Evolutionary conservation across 2,888 invertebrate genomes (phyloP), one percentile per base, ranked within the genome.

Genomic region (Dryobota labecula): DNA sequence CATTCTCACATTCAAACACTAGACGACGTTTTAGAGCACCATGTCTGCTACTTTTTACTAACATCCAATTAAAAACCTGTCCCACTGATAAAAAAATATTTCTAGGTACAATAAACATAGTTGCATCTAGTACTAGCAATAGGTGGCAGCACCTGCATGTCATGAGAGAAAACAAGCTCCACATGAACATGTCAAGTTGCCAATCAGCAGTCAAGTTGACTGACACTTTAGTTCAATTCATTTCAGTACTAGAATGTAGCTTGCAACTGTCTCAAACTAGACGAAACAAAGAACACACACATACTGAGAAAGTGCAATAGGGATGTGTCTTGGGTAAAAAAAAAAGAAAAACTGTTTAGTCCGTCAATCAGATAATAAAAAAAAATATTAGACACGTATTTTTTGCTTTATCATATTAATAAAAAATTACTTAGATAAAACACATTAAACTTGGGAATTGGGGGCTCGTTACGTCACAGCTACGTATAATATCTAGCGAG

Each of bases 191-290:
- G 70, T 78, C 82, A 54, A 49, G n/a, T 47, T 69, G 78, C 64
- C 78, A 74, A 82, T 84, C 82, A 84, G 64, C 47, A 53, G 63
- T 70, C 78, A 81, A 64, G 57, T 18, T 38, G 69, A 57, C 63
- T 82, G 83, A 75, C 79, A 78, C 18, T 68, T 70, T 66, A 72
- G 70, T 74, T 66, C 66, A 64, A 71, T 76, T 64, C 56, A 60
- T 75, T 66, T 47, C 49, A 36, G 43, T 33, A 49, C 30, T 53
- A 3, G 27, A 43, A 72, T 47, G 60, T 72, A 73, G 57, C 13
- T 75, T 72, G 73, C 33, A 60, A 70, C 49, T 27, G 30, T 58
- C 33, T 77, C 6, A 20, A 54, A 47, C 41, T 13, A 18, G 4
- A 58, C 6, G 27, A 45, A 33, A 38, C 1, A 18, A 7, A 45